Conservation (phyloP, 2,888 invertebrate species). For the Drosophila algonquin region DNA sequence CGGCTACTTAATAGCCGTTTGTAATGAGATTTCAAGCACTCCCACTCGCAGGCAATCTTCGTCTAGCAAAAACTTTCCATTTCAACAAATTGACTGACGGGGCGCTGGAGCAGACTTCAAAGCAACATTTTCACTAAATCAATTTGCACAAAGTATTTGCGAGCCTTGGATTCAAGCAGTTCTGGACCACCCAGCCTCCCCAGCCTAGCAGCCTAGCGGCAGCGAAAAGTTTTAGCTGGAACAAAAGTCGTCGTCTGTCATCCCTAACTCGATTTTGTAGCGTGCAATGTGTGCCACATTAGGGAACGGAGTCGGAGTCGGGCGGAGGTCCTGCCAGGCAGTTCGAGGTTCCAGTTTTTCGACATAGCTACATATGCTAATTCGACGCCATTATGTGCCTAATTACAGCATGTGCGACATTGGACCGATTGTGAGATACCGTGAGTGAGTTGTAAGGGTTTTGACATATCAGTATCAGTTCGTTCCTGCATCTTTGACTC, state of each 20-base stretch:
- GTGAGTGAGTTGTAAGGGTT: neutral
- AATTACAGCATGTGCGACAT: conserved; percentile 53
- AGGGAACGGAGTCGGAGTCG: conserved; percentile 1
- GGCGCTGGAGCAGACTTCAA: conserved; percentile 57
- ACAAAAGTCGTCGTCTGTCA: conserved; percentile 55
- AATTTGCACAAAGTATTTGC: conserved; percentile 69
- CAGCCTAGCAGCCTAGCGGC: neutral
- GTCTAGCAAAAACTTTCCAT: conserved; percentile 44
- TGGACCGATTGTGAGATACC: conserved; percentile 1
- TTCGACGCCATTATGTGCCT: conserved; percentile 63
- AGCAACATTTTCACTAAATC: conserved; percentile 68
- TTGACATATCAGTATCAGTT: conserved; percentile 15
- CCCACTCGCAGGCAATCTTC: neutral
- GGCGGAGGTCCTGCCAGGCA: neutral
- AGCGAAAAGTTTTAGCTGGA: conserved; percentile 28
- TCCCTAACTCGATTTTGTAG: conserved; percentile 61
- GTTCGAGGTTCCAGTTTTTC: conserved; percentile 26
- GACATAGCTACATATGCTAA: conserved; percentile 56
- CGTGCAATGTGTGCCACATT: conserved; percentile 37
- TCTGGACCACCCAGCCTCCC: conserved; percentile 3
- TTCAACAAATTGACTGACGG: conserved; percentile 54
- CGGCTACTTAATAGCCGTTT: conserved; percentile 47
- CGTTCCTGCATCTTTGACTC: neutral
- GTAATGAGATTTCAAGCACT: conserved; percentile 60
- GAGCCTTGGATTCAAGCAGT: conserved; percentile 54